Evolutionary conservation across 1,140 invertebrate genomes (phyloP), one percentile per base, ranked within the genome.

Genomic region (Maconellicoccus hirsutus): DNA sequence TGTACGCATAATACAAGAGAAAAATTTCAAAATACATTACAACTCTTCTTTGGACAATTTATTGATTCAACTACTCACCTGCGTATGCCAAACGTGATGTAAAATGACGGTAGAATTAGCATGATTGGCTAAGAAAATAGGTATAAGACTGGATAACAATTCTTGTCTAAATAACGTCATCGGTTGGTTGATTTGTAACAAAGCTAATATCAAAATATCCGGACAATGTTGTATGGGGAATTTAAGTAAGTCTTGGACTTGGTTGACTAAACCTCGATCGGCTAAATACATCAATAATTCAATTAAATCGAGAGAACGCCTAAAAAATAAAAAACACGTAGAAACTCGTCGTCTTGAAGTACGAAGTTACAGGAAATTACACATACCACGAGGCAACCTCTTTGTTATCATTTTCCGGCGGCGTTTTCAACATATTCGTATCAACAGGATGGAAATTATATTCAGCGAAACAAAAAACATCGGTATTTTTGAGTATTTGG

Each of bases 391-490:
- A 91, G 39, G 87, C 85, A 33, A 96, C 86, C 78, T 96, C 94
- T 77, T 96, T 94, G 76, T 93, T 94, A 70, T 98, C 94, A 22
- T 84, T 83, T 83, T 98, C 95, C 16, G 90, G 87, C 19, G 70
- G 71, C 19, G 92, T 89, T 81, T 98, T 98, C 10, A 98, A 79
- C 72, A 93, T 86, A 75, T 97, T 93, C 71, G 94, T 88, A 0
- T 87, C 82, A 1, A 96, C 92, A 7, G 90, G 85, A 75, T 89
- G 89, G 79, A 89, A 93, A 0, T 89, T 87, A 81, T 93, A 90
- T 79, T 98, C 95, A 69, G 91, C 89, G 78, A 98, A 93, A 77
- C 91, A 94, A 79, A 98, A 96, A 33, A 98, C 86, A 79, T 98
- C 96, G 0, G 92, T 86, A 81, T 93, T 88, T 77, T 93, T 92